These are phyloP conservation scores for Melanchra persicariae DNA, from an alignment of 2,888 invertebrate genomes.

Conservation along the genomic window DNA sequence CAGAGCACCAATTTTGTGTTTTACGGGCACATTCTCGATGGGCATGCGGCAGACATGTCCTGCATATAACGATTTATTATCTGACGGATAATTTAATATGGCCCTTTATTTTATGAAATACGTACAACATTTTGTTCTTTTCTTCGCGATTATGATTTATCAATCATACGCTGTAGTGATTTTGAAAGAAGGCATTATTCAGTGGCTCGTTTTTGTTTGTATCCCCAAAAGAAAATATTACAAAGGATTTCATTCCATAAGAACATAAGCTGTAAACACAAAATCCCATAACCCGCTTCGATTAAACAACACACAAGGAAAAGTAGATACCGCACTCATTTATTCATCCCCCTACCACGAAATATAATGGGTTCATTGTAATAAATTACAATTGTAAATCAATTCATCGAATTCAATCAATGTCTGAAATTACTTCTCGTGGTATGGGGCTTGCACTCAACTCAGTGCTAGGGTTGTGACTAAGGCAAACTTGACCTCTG, in stretches of 20 bases:
- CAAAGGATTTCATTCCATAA: constrained; percentile 23
- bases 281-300: constrained; percentile 23
- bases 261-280: constrained; percentile 9
- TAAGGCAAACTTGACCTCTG: background rate
- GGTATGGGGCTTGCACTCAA: constrained; percentile 27
- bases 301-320: constrained; percentile 34
- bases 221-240: background rate
- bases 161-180: constrained; percentile 1
- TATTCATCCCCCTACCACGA: constrained; percentile 43
- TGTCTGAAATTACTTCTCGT: constrained; percentile 52
- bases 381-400: constrained; percentile 67
- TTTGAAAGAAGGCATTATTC: constrained; percentile 15
- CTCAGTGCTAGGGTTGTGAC: background rate
- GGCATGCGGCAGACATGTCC: too few species aligned
- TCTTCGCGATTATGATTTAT: background rate
- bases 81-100: too few species aligned
- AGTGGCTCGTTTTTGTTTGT: background rate
- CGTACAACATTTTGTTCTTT: background rate
- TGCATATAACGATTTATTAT: too few species aligned
- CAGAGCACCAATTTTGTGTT: too few species aligned
- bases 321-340: constrained; percentile 43
- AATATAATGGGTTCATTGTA: constrained; percentile 60
- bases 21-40: too few species aligned
- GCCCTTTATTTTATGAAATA: too few species aligned
- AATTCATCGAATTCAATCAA: constrained; percentile 54